Evolutionary conservation across 2,113 vertebrate species (phyloP).

Genomic region (Sphaerodactylus townsendi): DNA sequence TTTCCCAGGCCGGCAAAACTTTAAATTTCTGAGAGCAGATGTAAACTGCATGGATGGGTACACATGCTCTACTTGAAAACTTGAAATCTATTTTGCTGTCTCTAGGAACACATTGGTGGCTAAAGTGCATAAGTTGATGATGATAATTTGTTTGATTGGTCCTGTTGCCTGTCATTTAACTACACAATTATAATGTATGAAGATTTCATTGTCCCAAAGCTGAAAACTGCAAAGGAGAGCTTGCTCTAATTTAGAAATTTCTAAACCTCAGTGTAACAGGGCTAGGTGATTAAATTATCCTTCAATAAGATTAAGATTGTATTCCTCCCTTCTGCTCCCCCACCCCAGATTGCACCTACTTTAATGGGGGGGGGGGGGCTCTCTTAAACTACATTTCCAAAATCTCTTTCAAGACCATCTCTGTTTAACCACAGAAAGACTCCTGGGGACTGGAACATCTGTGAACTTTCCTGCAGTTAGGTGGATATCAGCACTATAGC

Average conservation of each 20-base stretch:
- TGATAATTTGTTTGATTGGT: background rate
- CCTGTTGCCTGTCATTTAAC: background rate
- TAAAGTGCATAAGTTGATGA: background rate
- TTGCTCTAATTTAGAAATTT: background rate
- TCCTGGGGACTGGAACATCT: conserved; percentile 62
- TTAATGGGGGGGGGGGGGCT: too few relatives aligned
- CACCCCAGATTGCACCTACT: background rate
- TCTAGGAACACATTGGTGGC: background rate
- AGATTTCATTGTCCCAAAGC: background rate
- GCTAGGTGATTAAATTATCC: background rate
- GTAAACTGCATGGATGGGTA: background rate
- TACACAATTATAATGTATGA: background rate
- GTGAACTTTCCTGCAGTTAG: conserved; percentile 59
- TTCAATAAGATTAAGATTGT: background rate
- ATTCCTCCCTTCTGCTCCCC: background rate
- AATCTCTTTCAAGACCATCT: conserved; percentile 38
- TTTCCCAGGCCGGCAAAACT: background rate
- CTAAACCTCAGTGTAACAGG: background rate
- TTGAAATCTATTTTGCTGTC: background rate
- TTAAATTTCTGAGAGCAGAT: background rate
- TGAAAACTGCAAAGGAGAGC: background rate
- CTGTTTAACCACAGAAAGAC: conserved; percentile 29
- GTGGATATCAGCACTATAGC: conserved; percentile 36
- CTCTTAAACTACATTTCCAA: conserved; percentile 27
- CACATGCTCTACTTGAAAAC: background rate